A percentile compares a stretch with the other conserved stretches of the same genome.
Evolutionary conservation across 2,888 invertebrate genomes (phyloP).

Genomic region (Thysanoteuthis rhombus): DNA sequence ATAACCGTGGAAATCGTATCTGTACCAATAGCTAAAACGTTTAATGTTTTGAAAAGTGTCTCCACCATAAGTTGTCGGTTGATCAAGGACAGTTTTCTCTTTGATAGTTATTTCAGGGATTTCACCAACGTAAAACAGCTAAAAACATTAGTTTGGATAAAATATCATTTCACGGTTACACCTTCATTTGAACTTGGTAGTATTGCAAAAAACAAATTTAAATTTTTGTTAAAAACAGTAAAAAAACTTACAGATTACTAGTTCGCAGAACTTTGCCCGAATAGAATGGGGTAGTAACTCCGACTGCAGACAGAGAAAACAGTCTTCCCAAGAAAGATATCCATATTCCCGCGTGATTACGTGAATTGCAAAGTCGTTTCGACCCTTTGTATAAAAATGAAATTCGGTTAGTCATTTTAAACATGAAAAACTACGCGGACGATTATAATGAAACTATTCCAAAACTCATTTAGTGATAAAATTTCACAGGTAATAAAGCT

Average conservation of each 20-base stretch:
- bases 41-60: no score
- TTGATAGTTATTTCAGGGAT: no score
- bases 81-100: no score
- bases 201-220: no score
- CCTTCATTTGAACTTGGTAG: no score
- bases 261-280: constrained; percentile 66
- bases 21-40: no score
- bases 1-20: no score
- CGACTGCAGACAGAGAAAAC: constrained; percentile 64
- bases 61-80: no score
- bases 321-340: constrained; percentile 67
- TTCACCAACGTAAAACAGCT: no score
- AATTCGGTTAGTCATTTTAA: constrained; percentile 17
- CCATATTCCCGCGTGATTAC: constrained; percentile 64
- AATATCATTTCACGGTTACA: no score
- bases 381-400: constrained; percentile 55
- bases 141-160: no score
- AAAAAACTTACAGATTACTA: constrained; percentile 63
- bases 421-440: not conserved
- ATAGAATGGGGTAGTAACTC: constrained; percentile 63
- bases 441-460: not conserved
- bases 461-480: not conserved
- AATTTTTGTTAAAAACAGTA: no score
- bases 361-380: constrained; percentile 65
- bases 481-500: not conserved